A percentile compares a stretch with the other conserved stretches of the same genome.
Conservation (phyloP, 2,797 vertebrate species). For the Hypotaenidia philippensis region DNA sequence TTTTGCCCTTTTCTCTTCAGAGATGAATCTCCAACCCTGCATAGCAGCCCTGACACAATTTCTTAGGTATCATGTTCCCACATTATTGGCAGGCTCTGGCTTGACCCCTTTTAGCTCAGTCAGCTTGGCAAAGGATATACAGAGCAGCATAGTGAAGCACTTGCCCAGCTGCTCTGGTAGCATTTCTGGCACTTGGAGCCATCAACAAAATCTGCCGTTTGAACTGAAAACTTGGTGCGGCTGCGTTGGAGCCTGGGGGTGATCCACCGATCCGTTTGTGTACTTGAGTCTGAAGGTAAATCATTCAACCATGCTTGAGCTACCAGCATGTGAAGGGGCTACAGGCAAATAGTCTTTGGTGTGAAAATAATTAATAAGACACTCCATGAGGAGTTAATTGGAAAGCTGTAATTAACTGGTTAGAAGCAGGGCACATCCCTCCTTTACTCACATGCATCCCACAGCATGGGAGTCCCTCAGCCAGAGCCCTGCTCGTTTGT, state of each 20-base stretch:
- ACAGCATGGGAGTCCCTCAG: not conserved
- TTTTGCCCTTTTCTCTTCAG: not conserved
- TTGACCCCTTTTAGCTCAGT: conserved; percentile 24
- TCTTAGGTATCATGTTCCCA: not conserved
- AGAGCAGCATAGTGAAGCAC: not conserved
- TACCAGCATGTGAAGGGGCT: not conserved
- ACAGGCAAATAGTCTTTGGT: not conserved
- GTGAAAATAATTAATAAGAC: not conserved
- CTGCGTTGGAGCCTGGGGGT: not conserved
- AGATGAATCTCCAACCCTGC: not conserved
- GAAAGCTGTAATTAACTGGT: conserved; percentile 6
- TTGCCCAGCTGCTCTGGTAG: not conserved
- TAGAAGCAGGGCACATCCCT: not conserved
- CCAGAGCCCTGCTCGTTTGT: fast-evolving
- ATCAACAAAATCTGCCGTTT: conserved; percentile 10
- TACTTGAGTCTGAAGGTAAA: not conserved
- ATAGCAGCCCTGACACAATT: not conserved
- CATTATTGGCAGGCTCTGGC: not conserved
- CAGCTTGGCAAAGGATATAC: not conserved
- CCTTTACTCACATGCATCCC: not conserved
- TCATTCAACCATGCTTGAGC: not conserved
- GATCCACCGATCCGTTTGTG: not conserved
- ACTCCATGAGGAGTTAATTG: not conserved
- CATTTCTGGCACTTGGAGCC: not conserved
- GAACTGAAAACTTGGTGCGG: not conserved